These are phyloP conservation scores for Pelecanoides urinatrix DNA, from an alignment of 2,113 vertebrate species.

Conservation along the genomic window DNA sequence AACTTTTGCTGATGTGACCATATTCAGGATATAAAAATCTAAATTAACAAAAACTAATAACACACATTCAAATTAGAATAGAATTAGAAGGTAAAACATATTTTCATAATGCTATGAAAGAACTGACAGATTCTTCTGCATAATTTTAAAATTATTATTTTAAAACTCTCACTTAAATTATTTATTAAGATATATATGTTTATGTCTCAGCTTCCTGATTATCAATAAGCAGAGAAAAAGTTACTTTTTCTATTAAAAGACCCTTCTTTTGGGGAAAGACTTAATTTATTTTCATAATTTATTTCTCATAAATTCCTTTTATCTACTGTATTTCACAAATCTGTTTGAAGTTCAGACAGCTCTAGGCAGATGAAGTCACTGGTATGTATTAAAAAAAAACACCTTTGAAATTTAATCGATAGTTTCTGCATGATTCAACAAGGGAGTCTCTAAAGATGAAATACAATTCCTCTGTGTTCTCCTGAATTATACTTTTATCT, in stretches of 20 bases:
- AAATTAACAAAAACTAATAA: conserved; percentile 31
- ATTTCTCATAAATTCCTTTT: conserved; percentile 34
- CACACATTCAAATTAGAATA: conserved; percentile 21
- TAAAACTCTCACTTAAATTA: neutral
- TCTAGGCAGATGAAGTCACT: conserved; percentile 35
- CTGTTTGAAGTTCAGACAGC: conserved; percentile 49
- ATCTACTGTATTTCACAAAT: conserved; percentile 8
- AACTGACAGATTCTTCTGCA: neutral
- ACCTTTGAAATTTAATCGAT: conserved; percentile 62
- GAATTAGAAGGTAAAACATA: conserved; percentile 5
- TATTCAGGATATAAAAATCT: conserved; percentile 6
- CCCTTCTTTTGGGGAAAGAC: neutral
- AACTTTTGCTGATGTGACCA: neutral
- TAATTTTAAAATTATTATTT: conserved; percentile 18
- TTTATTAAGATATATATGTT: neutral
- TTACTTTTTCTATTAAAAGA: neutral
- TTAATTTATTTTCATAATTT: conserved; percentile 7
- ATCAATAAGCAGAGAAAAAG: neutral
- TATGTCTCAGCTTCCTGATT: neutral
- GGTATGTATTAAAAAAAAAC: neutral
- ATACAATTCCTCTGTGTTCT: neutral
- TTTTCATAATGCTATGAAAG: conserved; percentile 28
- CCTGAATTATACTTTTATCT: neutral
- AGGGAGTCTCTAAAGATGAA: conserved; percentile 6
- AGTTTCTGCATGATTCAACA: conserved; percentile 55